phyloP scores from a whole-genome alignment of 2,888 invertebrate species.

The Drosophila prolongata region DNA sequence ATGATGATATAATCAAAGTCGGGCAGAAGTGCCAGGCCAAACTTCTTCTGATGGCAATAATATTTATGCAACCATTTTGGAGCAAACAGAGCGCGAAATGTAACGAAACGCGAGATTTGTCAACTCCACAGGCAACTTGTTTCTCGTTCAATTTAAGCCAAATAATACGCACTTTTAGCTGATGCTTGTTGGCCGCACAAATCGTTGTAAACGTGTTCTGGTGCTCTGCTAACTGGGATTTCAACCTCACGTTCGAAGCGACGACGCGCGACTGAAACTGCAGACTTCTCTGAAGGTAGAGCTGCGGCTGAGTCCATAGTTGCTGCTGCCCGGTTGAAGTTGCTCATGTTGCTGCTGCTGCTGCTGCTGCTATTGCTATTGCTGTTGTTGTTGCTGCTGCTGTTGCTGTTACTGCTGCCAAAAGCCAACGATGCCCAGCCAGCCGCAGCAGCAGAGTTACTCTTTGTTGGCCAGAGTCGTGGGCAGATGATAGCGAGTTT shows the following conservation, averaged over 20 bases:
- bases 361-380: constrained; percentile 22
- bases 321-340: constrained; percentile 23
- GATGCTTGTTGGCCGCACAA: constrained; percentile 14
- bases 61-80: constrained; percentile 64
- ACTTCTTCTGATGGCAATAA: constrained; percentile 17
- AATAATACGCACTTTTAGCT: constrained; percentile 44
- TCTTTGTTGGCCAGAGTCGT: constrained; percentile 28
- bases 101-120: constrained; percentile 68
- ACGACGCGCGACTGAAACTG: constrained; percentile 79
- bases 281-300: constrained; percentile 62
- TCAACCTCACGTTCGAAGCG: constrained; percentile 72
- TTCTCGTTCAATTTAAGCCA: constrained; percentile 31
- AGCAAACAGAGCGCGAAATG: constrained; percentile 76
- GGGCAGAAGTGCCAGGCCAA: constrained; percentile 15
- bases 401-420: constrained; percentile 9
- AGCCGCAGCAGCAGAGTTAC: constrained; percentile 19
- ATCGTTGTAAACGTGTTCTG: constrained; percentile 4
- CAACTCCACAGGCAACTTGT: constrained; percentile 59
- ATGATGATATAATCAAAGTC: constrained; percentile 57
- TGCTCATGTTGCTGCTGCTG: constrained; percentile 27
- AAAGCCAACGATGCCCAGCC: constrained; percentile 29
- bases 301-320: constrained; percentile 21
- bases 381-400: constrained; percentile 27
- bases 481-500: constrained; percentile 22
- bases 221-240: constrained; percentile 10